Evolutionary conservation across 2,888 invertebrate genomes (phyloP).

Genomic region (Nephrotoma appendiculata): DNA sequence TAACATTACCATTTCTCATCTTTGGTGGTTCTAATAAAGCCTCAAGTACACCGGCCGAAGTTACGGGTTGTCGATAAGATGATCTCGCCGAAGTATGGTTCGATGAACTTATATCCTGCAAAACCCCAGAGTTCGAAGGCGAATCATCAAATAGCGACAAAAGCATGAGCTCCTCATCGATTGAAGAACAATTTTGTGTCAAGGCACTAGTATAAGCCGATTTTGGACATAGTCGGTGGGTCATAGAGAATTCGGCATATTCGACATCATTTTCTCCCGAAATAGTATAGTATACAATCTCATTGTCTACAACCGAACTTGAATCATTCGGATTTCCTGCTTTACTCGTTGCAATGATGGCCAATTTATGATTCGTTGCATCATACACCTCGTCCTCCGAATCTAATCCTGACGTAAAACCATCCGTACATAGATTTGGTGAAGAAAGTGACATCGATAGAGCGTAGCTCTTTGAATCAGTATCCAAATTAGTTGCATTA

Average conservation of each 20-base stretch:
- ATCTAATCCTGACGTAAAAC: slow-evolving; percentile 11
- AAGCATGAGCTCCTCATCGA: slow-evolving; percentile 43
- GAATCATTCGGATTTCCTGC: slow-evolving; percentile 39
- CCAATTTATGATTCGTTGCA: background rate
- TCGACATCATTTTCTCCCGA: slow-evolving; percentile 62
- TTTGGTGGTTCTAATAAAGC: slow-evolving; percentile 17
- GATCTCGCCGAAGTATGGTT: slow-evolving; percentile 8
- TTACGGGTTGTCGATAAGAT: slow-evolving; percentile 13
- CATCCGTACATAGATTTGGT: slow-evolving; percentile 31
- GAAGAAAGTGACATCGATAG: slow-evolving; percentile 33
- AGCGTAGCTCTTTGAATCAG: background rate
- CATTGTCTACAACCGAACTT: slow-evolving; percentile 68
- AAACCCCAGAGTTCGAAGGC: slow-evolving; percentile 5
- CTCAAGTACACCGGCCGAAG: slow-evolving; percentile 16
- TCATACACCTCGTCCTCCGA: slow-evolving; percentile 13
- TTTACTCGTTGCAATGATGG: background rate
- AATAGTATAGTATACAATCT: slow-evolving; percentile 70
- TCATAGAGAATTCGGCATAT: slow-evolving; percentile 40
- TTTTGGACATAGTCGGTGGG: slow-evolving; percentile 25
- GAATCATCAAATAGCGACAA: slow-evolving; percentile 37
- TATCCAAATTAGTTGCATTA: background rate
- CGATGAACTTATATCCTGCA: slow-evolving; percentile 5
- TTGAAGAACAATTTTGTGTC: background rate
- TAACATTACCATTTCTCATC: slow-evolving; percentile 8
- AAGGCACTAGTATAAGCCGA: background rate